phyloP scores from a whole-genome alignment of 2,797 vertebrate species.

The Sparus aurata region DNA sequence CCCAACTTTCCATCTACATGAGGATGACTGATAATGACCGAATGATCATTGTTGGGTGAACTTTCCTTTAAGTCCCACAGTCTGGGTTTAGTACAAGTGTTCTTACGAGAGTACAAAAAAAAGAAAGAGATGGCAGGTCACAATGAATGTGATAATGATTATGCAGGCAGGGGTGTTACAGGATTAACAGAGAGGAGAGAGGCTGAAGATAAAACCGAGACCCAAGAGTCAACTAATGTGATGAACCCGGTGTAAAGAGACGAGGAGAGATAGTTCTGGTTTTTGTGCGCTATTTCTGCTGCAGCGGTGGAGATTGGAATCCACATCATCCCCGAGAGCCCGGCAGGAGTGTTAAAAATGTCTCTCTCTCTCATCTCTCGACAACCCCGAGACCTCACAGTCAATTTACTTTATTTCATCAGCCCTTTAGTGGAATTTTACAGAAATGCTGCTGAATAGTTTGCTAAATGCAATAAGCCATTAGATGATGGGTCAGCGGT shows the following conservation, averaged over 20 bases:
- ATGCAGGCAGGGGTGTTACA: constrained; percentile 41
- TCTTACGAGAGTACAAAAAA: neutral
- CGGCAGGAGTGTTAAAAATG: neutral
- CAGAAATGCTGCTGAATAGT: constrained; percentile 19
- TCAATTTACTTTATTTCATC: neutral
- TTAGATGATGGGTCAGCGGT: constrained; percentile 14
- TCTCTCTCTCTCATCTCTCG: neutral
- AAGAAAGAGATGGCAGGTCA: constrained; percentile 19
- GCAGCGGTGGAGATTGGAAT: neutral
- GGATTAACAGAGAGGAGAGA: constrained; percentile 50
- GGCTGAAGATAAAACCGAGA: constrained; percentile 22
- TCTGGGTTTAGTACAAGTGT: neutral
- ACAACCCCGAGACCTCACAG: neutral
- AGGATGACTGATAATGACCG: no score
- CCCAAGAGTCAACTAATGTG: constrained; percentile 34
- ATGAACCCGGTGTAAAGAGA: constrained; percentile 36
- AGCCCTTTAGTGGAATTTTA: neutral
- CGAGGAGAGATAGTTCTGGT: neutral
- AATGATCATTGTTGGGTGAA: no score
- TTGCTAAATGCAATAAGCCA: constrained; percentile 15
- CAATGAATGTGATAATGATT: constrained; percentile 32
- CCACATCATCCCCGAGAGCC: constrained; percentile 5
- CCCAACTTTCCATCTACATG: no score
- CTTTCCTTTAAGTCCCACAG: neutral
- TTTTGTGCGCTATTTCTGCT: neutral